Conservation (phyloP, 2,113 vertebrate genomes). For the Eolophus roseicapilla region DNA sequence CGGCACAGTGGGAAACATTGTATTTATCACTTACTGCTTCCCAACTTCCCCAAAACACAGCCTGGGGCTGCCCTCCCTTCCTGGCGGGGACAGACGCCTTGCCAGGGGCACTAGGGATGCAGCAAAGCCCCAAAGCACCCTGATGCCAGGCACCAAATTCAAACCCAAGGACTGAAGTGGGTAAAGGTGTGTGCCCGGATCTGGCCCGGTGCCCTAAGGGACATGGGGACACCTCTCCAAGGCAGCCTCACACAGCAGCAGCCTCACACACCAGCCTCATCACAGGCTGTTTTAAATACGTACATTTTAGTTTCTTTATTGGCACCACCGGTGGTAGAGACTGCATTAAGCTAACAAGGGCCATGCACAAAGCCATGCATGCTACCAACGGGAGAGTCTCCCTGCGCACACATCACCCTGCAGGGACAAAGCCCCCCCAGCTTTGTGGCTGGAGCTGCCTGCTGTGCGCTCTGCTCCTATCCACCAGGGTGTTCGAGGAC, state of each 20-base stretch:
- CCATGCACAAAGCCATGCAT: fast-evolving
- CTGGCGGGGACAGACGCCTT: neutral
- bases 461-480: fast-evolving
- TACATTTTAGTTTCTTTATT: neutral
- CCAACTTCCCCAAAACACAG: neutral
- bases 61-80: neutral
- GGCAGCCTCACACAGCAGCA: too few relatives aligned
- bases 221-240: neutral
- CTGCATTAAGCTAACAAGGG: neutral
- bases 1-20: neutral
- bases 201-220: neutral
- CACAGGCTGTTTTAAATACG: neutral
- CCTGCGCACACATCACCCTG: fast-evolving
- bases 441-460: neutral
- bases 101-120: fast-evolving
- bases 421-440: neutral
- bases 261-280: neutral
- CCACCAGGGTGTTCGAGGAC: fast-evolving
- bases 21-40: neutral
- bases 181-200: fast-evolving
- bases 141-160: fast-evolving
- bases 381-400: neutral
- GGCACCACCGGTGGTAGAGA: fast-evolving
- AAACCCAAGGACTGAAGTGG: neutral
- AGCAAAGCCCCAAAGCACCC: neutral